Conservation (phyloP, 2,113 vertebrate species). For the Cyprinodon tularosa region DNA sequence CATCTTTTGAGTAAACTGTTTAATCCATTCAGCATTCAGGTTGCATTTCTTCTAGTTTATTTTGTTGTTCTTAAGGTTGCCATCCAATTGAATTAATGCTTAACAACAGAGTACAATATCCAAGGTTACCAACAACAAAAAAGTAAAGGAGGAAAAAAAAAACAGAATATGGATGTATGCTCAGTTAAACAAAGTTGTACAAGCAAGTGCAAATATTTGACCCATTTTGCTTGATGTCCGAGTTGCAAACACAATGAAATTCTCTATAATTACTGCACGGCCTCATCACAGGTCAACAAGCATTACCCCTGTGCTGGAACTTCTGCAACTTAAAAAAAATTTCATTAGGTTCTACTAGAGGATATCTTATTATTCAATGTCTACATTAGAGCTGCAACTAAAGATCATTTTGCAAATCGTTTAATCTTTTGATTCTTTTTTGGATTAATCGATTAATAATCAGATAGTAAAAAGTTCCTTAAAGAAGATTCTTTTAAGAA, state of each 20-base stretch:
- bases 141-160: not conserved
- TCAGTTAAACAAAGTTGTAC: constrained; percentile 3
- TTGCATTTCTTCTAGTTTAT: not conserved
- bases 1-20: too few relatives aligned
- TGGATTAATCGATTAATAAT: too few relatives aligned
- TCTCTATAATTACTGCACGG: constrained; percentile 50
- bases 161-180: not conserved
- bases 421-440: too few relatives aligned
- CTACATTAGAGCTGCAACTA: not conserved
- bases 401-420: too few relatives aligned
- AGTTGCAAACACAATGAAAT: constrained; percentile 59
- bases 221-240: constrained; percentile 63
- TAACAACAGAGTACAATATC: constrained; percentile 31
- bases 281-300: constrained; percentile 69
- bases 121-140: constrained; percentile 33
- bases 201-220: constrained; percentile 50
- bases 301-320: constrained; percentile 43
- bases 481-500: too few relatives aligned
- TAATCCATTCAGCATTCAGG: too few relatives aligned
- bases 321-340: not conserved
- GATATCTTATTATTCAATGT: not conserved
- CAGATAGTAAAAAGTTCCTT: too few relatives aligned
- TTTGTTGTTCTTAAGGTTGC: constrained; percentile 4
- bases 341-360: not conserved
- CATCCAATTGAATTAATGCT: constrained; percentile 31